Evolutionary conservation across 2,888 invertebrate species (phyloP).

Genomic region (Slavum lentiscoides): DNA sequence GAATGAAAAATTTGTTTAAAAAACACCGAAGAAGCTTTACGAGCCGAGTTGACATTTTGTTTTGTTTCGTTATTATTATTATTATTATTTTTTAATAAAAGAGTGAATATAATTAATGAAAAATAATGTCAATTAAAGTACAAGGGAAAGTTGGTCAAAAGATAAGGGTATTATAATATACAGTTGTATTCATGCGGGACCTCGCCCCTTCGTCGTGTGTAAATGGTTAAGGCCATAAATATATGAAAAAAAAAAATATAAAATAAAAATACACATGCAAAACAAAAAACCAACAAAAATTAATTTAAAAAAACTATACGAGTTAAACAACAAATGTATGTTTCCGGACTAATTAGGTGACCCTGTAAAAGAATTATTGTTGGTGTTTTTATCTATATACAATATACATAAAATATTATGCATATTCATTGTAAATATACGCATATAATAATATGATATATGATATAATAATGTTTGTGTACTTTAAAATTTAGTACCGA

Average conservation of each 20-base stretch:
- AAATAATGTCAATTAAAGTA: constrained; percentile 44
- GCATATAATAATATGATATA: not conserved
- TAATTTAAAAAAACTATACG: constrained; percentile 37
- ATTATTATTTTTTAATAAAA: constrained; percentile 21
- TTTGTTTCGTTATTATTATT: not conserved
- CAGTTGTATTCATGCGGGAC: constrained; percentile 35
- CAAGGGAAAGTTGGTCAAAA: constrained; percentile 39
- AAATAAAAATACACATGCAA: constrained; percentile 27
- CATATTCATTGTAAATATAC: too few species aligned
- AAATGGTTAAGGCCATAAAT: constrained; percentile 40
- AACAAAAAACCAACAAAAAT: constrained; percentile 32
- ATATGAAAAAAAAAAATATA: not conserved
- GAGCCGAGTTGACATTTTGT: constrained; percentile 21
- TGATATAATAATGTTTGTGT: not conserved
- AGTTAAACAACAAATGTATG: constrained; percentile 35
- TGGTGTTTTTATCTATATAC: constrained; percentile 28
- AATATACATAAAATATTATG: not conserved
- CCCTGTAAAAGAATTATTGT: constrained; percentile 32
- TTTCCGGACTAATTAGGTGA: constrained; percentile 42
- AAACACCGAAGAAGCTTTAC: constrained; percentile 25
- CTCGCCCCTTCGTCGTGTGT: constrained; percentile 5
- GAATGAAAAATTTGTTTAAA: not conserved
- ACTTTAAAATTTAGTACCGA: not conserved
- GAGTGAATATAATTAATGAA: constrained; percentile 42
- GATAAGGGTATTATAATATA: constrained; percentile 45